Base-by-base conservation (phyloP, 2,113 vertebrate genomes). In the Zosterops japonicus region DNA sequence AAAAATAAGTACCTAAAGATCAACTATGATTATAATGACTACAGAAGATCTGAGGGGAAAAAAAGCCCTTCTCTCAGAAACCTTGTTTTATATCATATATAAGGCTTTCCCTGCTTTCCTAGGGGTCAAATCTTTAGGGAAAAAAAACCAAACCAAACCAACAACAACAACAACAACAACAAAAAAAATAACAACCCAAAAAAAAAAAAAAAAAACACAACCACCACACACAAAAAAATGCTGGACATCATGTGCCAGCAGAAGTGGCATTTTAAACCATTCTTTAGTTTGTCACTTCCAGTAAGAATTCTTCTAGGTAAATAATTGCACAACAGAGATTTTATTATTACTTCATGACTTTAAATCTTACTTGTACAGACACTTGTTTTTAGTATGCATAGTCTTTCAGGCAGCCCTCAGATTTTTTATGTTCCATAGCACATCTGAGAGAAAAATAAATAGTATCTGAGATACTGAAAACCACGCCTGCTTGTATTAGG, bases 401-500 rank as follows among this genome's bases (percentile, higher is more conserved):
- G 25, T 71, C 29, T 69, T 90, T 87, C 50, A 63, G 33, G 24
- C 17, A 92, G 29, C 14, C 50, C 12, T 31, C 39, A 19, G n/a
- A 41, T 42, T 65, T 89, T 76, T 92, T 53, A 55, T 85, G 33
- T 67, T 20, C 24, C 69, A 8, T 72, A 89, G 47, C 29, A 12
- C 56, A 70, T 60, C 42, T 83, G 52, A 85, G 86, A 83, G 68
- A 65, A 94, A 92, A 93, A 91, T 57, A 93, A 94, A 75, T 86
- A 24, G 10, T 24, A 67, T 88, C 35, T 88, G 47, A 86, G 59
- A 61, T 44, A 44, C 4, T 81, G 71, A 83, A 93, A 91, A 74
- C 8, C 9, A n/a, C 68, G 52, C 44, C 59, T 93, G 41, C 33
- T 88, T 88, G 14, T 93, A 46, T 90, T 90, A 63, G 22, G 47